Conservation (phyloP, 2,113 vertebrate species). For the Rhabdornis inornatus region DNA sequence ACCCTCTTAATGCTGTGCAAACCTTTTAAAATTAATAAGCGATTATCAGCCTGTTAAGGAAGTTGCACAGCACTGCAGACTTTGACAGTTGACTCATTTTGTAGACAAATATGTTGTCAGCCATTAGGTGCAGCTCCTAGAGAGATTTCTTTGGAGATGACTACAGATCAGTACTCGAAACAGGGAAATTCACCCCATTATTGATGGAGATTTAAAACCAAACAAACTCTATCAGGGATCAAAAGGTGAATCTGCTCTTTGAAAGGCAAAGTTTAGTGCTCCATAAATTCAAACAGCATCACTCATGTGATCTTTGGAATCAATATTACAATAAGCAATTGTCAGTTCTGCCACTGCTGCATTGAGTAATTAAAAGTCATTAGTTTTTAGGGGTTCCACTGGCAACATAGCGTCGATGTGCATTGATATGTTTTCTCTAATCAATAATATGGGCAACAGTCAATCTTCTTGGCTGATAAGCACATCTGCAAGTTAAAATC, state of each 20-base stretch:
- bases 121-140: background rate
- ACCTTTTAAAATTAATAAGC: background rate
- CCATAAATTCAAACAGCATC: background rate
- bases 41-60: background rate
- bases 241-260: conserved; percentile 3
- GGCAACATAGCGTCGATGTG: background rate
- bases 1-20: background rate
- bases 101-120: background rate
- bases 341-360: conserved; percentile 41
- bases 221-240: background rate
- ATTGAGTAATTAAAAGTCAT: conserved; percentile 29
- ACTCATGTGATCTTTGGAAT: background rate
- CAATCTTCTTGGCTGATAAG: background rate
- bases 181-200: background rate
- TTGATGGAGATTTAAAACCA: background rate
- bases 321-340: conserved; percentile 48
- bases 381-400: conserved; percentile 15
- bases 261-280: background rate
- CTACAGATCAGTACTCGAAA: background rate
- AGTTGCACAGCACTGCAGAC: background rate
- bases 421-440: conserved; percentile 12
- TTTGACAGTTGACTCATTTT: background rate
- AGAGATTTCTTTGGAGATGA: background rate
- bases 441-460: background rate
- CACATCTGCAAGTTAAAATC: background rate